Evolutionary conservation across 2,113 vertebrate genomes (phyloP), one percentile per base, ranked within the genome.

Genomic region (Apaloderma vittatum): DNA sequence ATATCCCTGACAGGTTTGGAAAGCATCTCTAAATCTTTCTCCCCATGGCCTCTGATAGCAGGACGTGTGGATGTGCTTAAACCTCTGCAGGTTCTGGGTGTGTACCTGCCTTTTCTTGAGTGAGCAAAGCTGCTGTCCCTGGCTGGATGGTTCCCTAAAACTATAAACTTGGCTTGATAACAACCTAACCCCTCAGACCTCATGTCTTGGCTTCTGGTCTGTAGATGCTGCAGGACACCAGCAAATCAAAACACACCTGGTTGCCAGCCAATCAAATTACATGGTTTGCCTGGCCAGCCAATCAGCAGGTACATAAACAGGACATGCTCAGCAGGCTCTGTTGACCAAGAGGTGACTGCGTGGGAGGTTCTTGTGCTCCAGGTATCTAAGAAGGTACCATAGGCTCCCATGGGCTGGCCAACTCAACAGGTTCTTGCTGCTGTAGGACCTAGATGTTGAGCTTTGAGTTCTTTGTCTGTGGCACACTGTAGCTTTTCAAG

Each of bases 391-490:
- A 24, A 66, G 71, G 45, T 40, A 40, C 8, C 40, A 0, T 3
- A 11, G 30, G 20, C 5, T 40, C 11, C 8, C 40, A 0, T 3
- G 12, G 30, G 20, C 5, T 1, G 0, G 23, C 26, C 51, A 57
- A 6, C 10, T 6, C 29, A 29, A 2, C 0, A 0, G 1, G 12
- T 36, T 30, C 12, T 24, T 34, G 18, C 18, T 65, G n/a, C 24
- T 68, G 5, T 27, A 22, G 40, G 30, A 14, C 11, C 26, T 26
- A 16, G 21, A 0, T 68, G 29, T 32, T 26, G 23, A 22, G 12
- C 12, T 68, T 23, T 40, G 72, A 20, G 23, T 12, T 46, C 23
- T 46, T 10, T 32, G 1, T 11, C 12, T 15, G 17, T 23, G 34
- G 2, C 22, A 36, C 5, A 2, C 5, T 36, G 22, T 21, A 46